These are phyloP conservation scores for Onychostruthus taczanowskii DNA, from an alignment of 2,113 vertebrate genomes.

Conservation along the genomic window DNA sequence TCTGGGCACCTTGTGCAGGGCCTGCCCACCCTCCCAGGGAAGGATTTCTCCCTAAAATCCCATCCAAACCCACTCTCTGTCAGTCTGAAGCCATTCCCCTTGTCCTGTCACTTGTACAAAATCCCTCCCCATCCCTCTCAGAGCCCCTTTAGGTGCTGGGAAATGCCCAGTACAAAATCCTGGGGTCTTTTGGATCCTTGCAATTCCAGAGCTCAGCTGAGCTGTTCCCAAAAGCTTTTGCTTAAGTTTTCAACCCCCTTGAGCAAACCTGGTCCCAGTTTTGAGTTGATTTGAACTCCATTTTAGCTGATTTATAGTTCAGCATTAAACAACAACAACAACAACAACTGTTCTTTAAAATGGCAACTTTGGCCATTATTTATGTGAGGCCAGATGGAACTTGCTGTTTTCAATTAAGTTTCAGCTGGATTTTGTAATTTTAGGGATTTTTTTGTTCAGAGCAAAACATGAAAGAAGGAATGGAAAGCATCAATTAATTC, in stretches of 20 bases:
- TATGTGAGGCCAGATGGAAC: conserved; percentile 3
- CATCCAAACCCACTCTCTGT: not conserved
- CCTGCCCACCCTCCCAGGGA: rapidly evolving
- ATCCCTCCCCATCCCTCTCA: not conserved
- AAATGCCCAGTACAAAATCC: rapidly evolving
- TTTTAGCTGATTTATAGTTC: conserved; percentile 23
- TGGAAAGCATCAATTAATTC: not conserved
- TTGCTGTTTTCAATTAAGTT: conserved; percentile 28
- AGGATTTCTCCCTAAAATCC: not conserved
- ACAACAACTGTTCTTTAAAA: conserved; percentile 1
- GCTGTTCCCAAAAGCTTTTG: not conserved
- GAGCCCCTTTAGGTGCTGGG: not conserved
- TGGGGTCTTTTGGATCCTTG: not conserved
- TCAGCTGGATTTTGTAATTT: conserved; percentile 42
- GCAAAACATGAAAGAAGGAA: not conserved
- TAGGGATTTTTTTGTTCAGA: not conserved
- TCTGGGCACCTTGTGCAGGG: not conserved
- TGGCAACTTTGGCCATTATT: not conserved
- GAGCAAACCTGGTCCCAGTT: not conserved
- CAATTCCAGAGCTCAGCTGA: not conserved
- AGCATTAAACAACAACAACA: not conserved
- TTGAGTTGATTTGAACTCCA: not conserved
- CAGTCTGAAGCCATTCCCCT: not conserved
- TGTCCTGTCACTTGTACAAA: not conserved
- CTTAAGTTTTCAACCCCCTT: not conserved